Evolutionary conservation across 2,113 vertebrate genomes (phyloP).

Genomic region (Chloropsis cyanopogon): DNA sequence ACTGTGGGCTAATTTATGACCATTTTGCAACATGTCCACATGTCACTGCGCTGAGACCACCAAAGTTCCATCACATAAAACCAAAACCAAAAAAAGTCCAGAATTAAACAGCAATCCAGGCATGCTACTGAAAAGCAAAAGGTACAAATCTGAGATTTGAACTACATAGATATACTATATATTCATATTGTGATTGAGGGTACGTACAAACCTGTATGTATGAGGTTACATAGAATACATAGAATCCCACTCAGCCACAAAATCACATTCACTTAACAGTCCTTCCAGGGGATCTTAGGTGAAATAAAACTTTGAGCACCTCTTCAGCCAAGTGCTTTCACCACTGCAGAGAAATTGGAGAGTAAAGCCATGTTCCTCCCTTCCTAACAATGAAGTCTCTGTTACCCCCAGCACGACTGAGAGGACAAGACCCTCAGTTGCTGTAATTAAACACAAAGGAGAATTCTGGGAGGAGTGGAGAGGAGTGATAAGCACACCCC

Average conservation of each 20-base stretch:
- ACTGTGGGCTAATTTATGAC: conserved; percentile 31
- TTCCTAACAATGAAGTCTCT: background rate
- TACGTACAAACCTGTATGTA: background rate
- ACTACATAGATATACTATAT: background rate
- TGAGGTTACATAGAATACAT: background rate
- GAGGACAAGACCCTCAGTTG: rapidly evolving
- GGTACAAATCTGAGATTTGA: background rate
- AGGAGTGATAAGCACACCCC: background rate
- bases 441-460: background rate
- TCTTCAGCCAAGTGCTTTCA: background rate
- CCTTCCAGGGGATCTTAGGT: no score
- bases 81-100: background rate
- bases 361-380: background rate
- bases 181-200: background rate
- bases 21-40: conserved; percentile 4
- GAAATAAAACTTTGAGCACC: background rate
- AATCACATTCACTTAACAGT: background rate
- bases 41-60: conserved; percentile 52
- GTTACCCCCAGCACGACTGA: background rate
- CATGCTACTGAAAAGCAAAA: conserved; percentile 6
- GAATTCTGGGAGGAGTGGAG: background rate
- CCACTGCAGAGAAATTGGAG: background rate
- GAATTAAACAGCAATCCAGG: conserved; percentile 1
- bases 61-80: conserved; percentile 16
- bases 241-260: background rate